These are phyloP conservation scores for Neopipo cinnamomea DNA, from an alignment of 2,113 vertebrate species.

Conservation along the genomic window DNA sequence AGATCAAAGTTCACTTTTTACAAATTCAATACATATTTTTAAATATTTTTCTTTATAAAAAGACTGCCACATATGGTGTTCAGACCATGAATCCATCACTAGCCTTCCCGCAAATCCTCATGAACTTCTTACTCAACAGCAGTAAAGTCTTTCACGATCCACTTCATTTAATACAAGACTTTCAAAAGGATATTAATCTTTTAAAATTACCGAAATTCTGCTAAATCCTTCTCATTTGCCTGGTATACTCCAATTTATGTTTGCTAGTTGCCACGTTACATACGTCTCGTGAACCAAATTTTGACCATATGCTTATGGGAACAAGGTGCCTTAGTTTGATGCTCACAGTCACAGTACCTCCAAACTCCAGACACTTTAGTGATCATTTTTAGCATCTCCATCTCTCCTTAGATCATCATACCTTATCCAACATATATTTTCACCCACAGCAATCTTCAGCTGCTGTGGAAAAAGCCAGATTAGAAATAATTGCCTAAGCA, in stretches of 20 bases:
- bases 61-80: neutral
- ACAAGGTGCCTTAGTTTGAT: neutral
- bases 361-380: neutral
- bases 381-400: neutral
- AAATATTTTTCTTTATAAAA: neutral
- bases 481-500: neutral
- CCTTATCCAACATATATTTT: neutral
- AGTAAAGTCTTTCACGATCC: neutral
- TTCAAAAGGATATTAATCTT: neutral
- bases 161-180: neutral
- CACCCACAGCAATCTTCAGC: neutral
- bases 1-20: neutral
- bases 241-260: neutral
- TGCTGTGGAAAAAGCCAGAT: neutral
- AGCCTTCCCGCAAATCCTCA: neutral
- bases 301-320: neutral
- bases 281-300: neutral
- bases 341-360: neutral
- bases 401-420: neutral
- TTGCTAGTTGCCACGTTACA: neutral
- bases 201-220: neutral
- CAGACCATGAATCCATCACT: neutral
- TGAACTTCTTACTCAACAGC: neutral
- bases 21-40: neutral
- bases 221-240: neutral